Evolutionary conservation across 2,113 vertebrate genomes (phyloP).

Genomic region (Hyperoodon ampullatus): DNA sequence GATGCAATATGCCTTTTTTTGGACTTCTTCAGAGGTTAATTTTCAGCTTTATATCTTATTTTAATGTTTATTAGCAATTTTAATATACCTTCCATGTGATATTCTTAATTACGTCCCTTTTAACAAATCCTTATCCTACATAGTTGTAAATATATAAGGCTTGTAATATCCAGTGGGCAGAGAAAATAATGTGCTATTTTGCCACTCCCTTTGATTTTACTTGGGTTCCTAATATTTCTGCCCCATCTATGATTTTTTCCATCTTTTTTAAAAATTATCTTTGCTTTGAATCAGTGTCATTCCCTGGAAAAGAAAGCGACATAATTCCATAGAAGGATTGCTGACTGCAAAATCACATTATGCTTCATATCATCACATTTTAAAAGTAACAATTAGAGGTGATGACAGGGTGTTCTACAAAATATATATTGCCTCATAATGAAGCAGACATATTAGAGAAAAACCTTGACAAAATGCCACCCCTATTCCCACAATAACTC

Average conservation of each 20-base stretch:
- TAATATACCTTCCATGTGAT: neutral
- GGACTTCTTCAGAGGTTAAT: neutral
- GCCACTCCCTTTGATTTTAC: neutral
- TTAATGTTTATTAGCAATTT: neutral
- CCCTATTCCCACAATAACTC: neutral
- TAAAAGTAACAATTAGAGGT: slow-evolving; percentile 60
- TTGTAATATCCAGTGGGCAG: neutral
- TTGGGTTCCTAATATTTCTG: neutral
- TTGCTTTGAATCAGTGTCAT: neutral
- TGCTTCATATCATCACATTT: neutral
- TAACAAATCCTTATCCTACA: neutral
- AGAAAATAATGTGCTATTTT: neutral
- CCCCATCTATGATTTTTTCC: neutral
- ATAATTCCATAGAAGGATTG: neutral
- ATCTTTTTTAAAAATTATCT: neutral
- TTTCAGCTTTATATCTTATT: neutral
- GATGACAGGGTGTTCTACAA: slow-evolving; percentile 54
- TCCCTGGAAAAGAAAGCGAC: slow-evolving; percentile 16
- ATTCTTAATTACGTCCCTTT: neutral
- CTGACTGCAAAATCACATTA: slow-evolving; percentile 19
- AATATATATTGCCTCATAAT: slow-evolving; percentile 23
- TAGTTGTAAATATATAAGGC: neutral
- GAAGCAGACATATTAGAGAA: slow-evolving; percentile 10
- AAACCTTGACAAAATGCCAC: slow-evolving; percentile 14
- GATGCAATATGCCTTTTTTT: neutral